Conservation (phyloP, 2,888 invertebrate genomes). For the Andrena fulva region DNA sequence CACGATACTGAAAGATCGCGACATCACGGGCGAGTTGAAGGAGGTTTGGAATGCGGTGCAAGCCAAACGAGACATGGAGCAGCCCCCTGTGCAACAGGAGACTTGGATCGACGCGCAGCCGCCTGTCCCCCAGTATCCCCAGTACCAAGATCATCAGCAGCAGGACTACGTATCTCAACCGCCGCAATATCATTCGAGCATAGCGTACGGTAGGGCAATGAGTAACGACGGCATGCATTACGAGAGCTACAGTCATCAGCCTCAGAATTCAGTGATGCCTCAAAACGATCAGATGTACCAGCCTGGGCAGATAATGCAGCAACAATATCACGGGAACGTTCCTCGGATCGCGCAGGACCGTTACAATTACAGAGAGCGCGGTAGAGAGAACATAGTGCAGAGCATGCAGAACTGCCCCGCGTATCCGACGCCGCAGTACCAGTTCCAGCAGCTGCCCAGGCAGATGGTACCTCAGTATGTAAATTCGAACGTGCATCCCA, state of each 20-base stretch:
- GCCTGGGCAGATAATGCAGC: conserved; percentile 63
- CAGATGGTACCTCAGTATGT: conserved; percentile 77
- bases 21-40: conserved; percentile 90
- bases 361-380: conserved; percentile 71
- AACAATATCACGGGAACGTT: conserved; percentile 69
- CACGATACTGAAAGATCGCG: conserved; percentile 88
- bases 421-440: conserved; percentile 74
- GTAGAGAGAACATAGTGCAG: conserved; percentile 67
- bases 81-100: conserved; percentile 82
- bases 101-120: conserved; percentile 81
- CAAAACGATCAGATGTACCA: conserved; percentile 75
- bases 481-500: conserved; percentile 75
- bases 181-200: conserved; percentile 74
- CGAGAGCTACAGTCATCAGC: conserved; percentile 67
- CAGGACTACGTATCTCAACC: conserved; percentile 72
- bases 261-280: conserved; percentile 64
- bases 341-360: conserved; percentile 68
- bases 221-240: conserved; percentile 69
- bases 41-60: conserved; percentile 91
- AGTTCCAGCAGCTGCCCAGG: conserved; percentile 76
- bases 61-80: conserved; percentile 86
- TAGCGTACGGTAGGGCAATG: conserved; percentile 66
- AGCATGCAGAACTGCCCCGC: conserved; percentile 76
- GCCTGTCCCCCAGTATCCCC: conserved; percentile 76
- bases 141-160: conserved; percentile 71